These are phyloP conservation scores for Bovichtus variegatus DNA, from an alignment of 2,797 vertebrate species.

Conservation along the genomic window DNA sequence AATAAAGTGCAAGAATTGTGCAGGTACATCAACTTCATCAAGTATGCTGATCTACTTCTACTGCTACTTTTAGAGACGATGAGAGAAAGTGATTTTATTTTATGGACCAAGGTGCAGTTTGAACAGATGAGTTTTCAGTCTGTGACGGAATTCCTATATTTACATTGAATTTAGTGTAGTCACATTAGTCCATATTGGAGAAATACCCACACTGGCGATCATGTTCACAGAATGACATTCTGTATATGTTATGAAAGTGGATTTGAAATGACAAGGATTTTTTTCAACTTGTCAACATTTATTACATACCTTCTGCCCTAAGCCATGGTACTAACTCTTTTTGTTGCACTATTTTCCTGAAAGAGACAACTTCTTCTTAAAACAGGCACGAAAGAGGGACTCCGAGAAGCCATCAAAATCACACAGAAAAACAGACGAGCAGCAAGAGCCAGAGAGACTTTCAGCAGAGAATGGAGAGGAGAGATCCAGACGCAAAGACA, in stretches of 20 bases:
- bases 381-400: constrained; percentile 99
- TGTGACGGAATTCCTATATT: not conserved
- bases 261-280: constrained; percentile 79
- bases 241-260: constrained; percentile 51
- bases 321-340: constrained; percentile 99
- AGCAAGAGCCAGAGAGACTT: constrained; percentile 90
- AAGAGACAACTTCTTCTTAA: constrained; percentile 99
- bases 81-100: not conserved
- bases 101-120: not conserved
- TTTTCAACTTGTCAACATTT: constrained; percentile 72
- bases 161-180: constrained; percentile 5
- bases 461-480: constrained; percentile 95
- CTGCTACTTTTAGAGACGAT: not conserved
- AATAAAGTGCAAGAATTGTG: not conserved
- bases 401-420: constrained; percentile 94
- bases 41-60: not conserved
- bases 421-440: constrained; percentile 90
- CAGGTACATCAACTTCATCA: not conserved
- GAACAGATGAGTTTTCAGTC: not conserved
- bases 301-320: constrained; percentile 75
- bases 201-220: constrained; percentile 30
- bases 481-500: constrained; percentile 93
- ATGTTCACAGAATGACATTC: constrained; percentile 42
- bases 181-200: not conserved
- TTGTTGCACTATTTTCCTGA: constrained; percentile 99